Conservation (phyloP, 2,888 invertebrate genomes). For the Carabus problematicus region DNA sequence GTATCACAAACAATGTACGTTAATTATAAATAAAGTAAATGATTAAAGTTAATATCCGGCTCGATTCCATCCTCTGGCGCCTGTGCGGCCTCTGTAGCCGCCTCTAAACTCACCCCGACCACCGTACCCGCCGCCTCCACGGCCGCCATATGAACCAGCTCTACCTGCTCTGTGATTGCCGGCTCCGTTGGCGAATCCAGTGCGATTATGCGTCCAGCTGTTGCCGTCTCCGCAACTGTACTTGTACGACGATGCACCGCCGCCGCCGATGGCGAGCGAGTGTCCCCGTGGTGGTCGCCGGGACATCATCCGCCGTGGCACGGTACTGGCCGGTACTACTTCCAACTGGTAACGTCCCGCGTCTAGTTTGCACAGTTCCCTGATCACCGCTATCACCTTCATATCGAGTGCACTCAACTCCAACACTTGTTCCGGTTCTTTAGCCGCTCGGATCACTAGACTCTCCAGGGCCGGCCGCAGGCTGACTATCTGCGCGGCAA, state of each 20-base stretch:
- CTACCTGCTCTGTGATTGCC: conserved; percentile 47
- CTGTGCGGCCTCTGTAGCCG: conserved; percentile 19
- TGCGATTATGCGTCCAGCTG: conserved; percentile 48
- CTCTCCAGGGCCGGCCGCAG: conserved; percentile 89
- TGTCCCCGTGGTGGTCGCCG: conserved; percentile 63
- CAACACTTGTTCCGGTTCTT: conserved; percentile 78
- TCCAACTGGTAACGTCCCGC: conserved; percentile 75
- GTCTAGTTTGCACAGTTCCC: conserved; percentile 76
- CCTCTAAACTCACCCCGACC: conserved; percentile 43
- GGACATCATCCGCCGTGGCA: conserved; percentile 60
- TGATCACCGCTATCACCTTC: conserved; percentile 75
- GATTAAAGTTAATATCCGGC: conserved; percentile 8
- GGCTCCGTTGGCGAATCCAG: conserved; percentile 44
- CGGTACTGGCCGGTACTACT: conserved; percentile 61
- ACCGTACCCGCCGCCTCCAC: conserved; percentile 44
- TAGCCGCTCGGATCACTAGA: conserved; percentile 80
- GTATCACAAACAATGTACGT: too few relatives aligned
- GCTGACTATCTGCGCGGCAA: conserved; percentile 84
- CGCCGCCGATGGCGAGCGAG: conserved; percentile 51
- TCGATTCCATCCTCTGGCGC: conserved; percentile 33
- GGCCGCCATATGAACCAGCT: conserved; percentile 50
- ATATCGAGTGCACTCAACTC: conserved; percentile 69
- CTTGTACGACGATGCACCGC: conserved; percentile 57
- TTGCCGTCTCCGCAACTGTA: conserved; percentile 52
- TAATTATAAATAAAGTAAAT: too few relatives aligned